A percentile compares a stretch with the other conserved stretches of the same genome.
These are phyloP conservation scores for Nephotettix cincticeps DNA, from an alignment of 1,140 invertebrate species.

Conservation along the genomic window DNA sequence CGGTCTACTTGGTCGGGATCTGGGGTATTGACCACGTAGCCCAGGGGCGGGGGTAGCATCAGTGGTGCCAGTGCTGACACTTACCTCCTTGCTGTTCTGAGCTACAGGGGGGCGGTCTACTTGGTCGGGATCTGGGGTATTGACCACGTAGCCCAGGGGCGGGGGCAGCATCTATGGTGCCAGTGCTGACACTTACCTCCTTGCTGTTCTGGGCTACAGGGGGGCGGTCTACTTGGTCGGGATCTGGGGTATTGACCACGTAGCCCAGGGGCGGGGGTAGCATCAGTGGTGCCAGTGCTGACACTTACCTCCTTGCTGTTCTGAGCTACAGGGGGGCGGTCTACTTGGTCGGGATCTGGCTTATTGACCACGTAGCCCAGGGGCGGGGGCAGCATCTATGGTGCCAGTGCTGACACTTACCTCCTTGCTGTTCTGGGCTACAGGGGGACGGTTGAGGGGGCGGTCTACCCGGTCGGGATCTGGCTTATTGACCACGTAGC, in stretches of 20 bases:
- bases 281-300: too few relatives aligned
- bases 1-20: slow-evolving; percentile 4
- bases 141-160: slow-evolving; percentile 36
- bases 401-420: slow-evolving; percentile 18
- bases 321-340: too few relatives aligned
- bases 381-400: slow-evolving; percentile 24
- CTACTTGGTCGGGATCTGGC: slow-evolving; percentile 14
- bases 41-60: slow-evolving; percentile 27
- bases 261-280: slow-evolving; percentile 31
- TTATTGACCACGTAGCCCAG: slow-evolving; percentile 38
- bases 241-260: slow-evolving; percentile 34
- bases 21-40: slow-evolving; percentile 36
- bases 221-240: background rate
- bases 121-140: slow-evolving; percentile 21
- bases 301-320: too few relatives aligned
- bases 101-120: background rate
- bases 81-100: slow-evolving; percentile 24
- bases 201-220: slow-evolving; percentile 8
- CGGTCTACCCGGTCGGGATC: slow-evolving; percentile 1
- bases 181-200: slow-evolving; percentile 25
- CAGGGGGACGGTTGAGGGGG: background rate
- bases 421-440: slow-evolving; percentile 23
- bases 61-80: slow-evolving; percentile 17
- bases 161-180: slow-evolving; percentile 17
- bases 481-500: slow-evolving; percentile 37